Conservation (phyloP, 2,113 vertebrate genomes). For the Alaudala cheleensis region DNA sequence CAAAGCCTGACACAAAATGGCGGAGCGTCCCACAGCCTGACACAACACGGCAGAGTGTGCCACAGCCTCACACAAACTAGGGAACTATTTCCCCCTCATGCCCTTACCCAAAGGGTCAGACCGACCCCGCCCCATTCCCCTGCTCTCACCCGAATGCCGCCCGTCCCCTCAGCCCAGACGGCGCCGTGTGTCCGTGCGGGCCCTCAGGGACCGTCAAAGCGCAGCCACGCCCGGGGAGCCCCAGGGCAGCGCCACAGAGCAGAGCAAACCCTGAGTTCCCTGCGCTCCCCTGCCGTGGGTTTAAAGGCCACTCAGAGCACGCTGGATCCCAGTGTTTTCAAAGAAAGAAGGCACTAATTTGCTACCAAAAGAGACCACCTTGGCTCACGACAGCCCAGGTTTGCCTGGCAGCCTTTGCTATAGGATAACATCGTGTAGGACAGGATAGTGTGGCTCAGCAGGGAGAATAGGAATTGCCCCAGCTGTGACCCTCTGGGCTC, state of each 20-base stretch:
- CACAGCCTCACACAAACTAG: not conserved
- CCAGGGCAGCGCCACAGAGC: not conserved
- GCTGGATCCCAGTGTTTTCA: not conserved
- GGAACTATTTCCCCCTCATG: not conserved
- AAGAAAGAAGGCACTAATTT: accelerated
- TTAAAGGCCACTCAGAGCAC: not conserved
- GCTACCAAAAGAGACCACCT: too few relatives aligned
- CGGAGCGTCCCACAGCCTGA: too few relatives aligned
- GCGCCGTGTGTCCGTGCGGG: not conserved
- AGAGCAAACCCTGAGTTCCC: accelerated
- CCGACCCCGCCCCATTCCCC: too few relatives aligned
- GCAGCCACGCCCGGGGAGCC: not conserved
- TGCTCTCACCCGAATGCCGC: accelerated
- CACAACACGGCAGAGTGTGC: too few relatives aligned
- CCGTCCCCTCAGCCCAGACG: not conserved
- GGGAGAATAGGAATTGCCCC: not conserved
- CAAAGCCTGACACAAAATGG: not conserved
- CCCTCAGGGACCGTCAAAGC: not conserved
- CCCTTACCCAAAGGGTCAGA: too few relatives aligned
- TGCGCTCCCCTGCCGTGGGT: not conserved
- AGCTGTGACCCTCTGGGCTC: too few relatives aligned
- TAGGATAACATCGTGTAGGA: not conserved
- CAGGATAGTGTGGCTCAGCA: not conserved
- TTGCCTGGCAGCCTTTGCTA: not conserved
- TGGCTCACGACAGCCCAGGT: not conserved